These are phyloP conservation scores for Sander vitreus DNA, from an alignment of 2,113 vertebrate genomes.

Conservation along the genomic window DNA sequence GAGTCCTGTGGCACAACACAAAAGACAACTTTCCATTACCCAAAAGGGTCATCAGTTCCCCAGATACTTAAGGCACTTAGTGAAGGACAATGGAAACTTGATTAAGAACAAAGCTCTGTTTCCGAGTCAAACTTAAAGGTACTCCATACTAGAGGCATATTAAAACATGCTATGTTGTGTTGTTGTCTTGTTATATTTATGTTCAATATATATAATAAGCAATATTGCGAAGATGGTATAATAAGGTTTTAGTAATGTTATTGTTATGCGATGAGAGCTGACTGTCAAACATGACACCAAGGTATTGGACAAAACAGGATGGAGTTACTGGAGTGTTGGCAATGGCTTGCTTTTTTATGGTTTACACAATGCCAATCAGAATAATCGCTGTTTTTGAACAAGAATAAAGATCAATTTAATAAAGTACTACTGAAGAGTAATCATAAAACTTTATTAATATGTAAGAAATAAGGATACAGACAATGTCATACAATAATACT, in stretches of 20 bases:
- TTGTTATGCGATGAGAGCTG: too few relatives aligned
- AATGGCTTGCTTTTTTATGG: too few relatives aligned
- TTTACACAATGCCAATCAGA: too few relatives aligned
- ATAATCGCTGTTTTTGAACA: too few relatives aligned
- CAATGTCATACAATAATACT: slow-evolving; percentile 63
- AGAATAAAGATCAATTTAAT: too few relatives aligned
- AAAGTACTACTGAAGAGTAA: slow-evolving; percentile 1
- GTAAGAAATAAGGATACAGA: slow-evolving; percentile 30
- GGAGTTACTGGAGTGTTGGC: too few relatives aligned
- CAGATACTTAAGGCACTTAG: background rate
- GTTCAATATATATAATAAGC: background rate
- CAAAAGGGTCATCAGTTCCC: background rate
- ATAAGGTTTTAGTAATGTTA: too few relatives aligned
- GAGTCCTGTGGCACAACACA: background rate
- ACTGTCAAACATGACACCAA: too few relatives aligned
- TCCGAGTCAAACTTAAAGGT: background rate
- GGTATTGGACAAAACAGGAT: too few relatives aligned
- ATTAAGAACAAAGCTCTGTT: background rate
- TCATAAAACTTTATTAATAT: slow-evolving; percentile 71
- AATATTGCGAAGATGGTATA: too few relatives aligned
- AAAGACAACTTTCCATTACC: background rate
- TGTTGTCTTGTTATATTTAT: background rate
- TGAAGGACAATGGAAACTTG: background rate
- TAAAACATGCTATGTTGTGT: background rate
- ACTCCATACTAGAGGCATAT: background rate